Evolutionary conservation across 2,113 vertebrate species (phyloP).

Genomic region (Phainopepla nitens): DNA sequence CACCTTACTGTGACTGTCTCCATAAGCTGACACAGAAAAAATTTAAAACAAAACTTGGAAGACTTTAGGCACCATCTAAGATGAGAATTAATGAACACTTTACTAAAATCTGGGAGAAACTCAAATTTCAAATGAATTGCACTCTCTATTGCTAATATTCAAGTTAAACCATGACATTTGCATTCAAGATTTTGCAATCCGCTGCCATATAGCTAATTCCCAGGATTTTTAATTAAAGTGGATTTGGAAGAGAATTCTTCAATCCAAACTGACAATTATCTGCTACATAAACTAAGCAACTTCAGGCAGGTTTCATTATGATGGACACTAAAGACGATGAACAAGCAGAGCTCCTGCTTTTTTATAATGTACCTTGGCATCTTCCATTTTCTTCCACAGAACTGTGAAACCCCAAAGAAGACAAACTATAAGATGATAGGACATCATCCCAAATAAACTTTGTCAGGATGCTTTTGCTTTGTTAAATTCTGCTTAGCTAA

Average conservation of each 20-base stretch:
- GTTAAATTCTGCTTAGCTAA: slow-evolving; percentile 23
- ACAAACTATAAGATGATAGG: neutral
- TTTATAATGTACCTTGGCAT: neutral
- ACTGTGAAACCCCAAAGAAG: neutral
- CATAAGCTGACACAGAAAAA: neutral
- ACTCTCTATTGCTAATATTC: neutral
- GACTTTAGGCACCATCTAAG: neutral
- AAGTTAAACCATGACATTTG: neutral
- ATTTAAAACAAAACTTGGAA: neutral
- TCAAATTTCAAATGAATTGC: neutral
- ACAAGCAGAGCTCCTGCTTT: neutral
- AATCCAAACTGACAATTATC: neutral
- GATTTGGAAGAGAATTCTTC: neutral
- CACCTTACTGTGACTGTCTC: neutral
- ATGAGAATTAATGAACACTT: neutral
- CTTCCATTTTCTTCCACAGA: neutral
- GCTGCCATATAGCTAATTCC: neutral
- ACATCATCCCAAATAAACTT: neutral
- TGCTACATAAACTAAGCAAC: neutral
- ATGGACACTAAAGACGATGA: neutral
- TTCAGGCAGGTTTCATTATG: neutral
- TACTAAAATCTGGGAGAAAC: neutral
- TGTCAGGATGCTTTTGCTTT: neutral
- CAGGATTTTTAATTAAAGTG: neutral
- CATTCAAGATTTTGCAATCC: neutral